Percentiles rank a stretch among this genome's conserved stretches.
phyloP scores from a whole-genome alignment of 2,113 vertebrate genomes.

The Coturnix japonica region DNA sequence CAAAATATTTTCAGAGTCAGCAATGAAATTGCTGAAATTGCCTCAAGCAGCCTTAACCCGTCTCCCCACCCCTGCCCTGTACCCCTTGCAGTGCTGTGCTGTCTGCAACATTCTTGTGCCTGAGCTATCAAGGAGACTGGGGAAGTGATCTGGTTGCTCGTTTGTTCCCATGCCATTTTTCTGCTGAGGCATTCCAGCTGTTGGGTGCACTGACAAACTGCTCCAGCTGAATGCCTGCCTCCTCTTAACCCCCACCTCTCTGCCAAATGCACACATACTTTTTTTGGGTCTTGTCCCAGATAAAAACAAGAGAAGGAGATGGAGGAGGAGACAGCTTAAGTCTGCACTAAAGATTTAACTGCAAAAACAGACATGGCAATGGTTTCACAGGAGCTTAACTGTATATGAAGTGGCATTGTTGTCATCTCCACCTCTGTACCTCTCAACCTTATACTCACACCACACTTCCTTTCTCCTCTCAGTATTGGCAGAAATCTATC shows the following conservation, averaged over 20 bases:
- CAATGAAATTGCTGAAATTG: not conserved
- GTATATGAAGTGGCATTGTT: not conserved
- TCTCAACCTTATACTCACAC: not conserved
- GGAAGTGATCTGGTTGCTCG: not conserved
- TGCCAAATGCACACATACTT: not conserved
- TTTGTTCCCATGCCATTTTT: constrained; percentile 33
- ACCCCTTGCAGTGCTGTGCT: rapidly evolving
- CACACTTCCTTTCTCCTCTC: not conserved
- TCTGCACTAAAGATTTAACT: not conserved
- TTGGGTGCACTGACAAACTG: not conserved
- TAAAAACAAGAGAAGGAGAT: not conserved
- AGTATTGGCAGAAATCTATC: not conserved
- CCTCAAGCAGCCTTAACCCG: not conserved
- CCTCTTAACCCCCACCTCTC: constrained; percentile 6
- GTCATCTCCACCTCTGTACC: not conserved
- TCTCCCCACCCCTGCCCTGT: not conserved
- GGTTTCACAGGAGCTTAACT: not conserved
- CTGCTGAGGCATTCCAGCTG: constrained; percentile 12
- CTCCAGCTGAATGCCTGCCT: constrained; percentile 1
- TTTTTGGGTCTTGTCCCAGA: not conserved
- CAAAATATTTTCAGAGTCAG: not conserved
- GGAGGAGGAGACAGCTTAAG: not conserved
- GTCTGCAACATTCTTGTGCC: not conserved
- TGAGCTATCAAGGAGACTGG: not conserved
- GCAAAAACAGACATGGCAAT: not conserved